A percentile compares a stretch with the other conserved stretches of the same genome.
Evolutionary conservation across 2,797 vertebrate species (phyloP).

Genomic region (Tenualosa thibaudeaui): DNA sequence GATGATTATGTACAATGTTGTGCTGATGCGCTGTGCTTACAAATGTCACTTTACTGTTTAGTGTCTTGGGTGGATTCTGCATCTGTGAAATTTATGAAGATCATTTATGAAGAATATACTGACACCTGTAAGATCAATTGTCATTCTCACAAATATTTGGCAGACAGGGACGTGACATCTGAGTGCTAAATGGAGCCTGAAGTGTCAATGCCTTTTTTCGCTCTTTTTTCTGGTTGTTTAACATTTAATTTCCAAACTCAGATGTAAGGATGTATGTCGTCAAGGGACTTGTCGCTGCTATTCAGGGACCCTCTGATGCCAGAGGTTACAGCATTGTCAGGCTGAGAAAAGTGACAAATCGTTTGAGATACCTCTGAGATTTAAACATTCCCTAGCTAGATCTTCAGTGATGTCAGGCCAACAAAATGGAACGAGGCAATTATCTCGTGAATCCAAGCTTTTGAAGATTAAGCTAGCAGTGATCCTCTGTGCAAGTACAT

Average conservation of each 20-base stretch:
- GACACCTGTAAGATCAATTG: background rate
- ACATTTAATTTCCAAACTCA: conserved; percentile 4
- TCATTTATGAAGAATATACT: background rate
- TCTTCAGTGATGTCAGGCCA: background rate
- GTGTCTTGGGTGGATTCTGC: conserved; percentile 15
- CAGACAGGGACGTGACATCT: background rate
- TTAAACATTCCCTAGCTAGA: background rate
- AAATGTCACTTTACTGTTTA: background rate
- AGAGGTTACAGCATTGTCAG: conserved; percentile 2
- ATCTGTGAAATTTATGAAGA: background rate
- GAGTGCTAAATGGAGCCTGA: background rate
- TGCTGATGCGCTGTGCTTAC: background rate
- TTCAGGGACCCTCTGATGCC: conserved; percentile 37
- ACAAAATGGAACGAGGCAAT: background rate
- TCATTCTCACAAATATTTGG: background rate
- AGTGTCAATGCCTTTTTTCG: background rate
- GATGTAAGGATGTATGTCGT: conserved; percentile 34
- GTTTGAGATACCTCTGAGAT: conserved; percentile 22
- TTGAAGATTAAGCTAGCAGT: background rate
- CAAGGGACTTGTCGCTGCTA: conserved; percentile 43
- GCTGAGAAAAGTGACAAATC: conserved; percentile 23
- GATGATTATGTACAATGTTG: background rate
- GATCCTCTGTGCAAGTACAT: conserved; percentile 12
- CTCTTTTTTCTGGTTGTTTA: background rate
- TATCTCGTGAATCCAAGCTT: conserved; percentile 2